phyloP scores from a whole-genome alignment of 2,797 vertebrate species.

The Pteronotus mesoamericanus region DNA sequence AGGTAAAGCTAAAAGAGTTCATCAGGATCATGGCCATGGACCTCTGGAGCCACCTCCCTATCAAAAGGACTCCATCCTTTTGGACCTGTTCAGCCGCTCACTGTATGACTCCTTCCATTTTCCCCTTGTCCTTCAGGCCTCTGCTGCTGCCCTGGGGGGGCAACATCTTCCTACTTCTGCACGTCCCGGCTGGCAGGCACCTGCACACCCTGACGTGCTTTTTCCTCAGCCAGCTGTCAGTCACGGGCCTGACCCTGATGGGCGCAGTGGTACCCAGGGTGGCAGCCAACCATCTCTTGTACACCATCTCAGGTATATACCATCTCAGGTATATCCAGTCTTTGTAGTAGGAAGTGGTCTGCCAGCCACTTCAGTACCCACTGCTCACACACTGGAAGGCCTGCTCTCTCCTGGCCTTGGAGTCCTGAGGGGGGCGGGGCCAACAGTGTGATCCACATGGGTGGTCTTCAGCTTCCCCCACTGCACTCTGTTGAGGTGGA shows the following conservation, averaged over 20 bases:
- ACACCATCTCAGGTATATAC: too few relatives aligned
- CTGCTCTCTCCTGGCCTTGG: neutral
- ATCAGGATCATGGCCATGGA: too few relatives aligned
- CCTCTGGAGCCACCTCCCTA: neutral
- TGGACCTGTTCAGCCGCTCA: constrained; percentile 51
- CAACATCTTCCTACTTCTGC: constrained; percentile 59
- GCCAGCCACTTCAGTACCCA: neutral
- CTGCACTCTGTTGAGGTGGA: constrained; percentile 28
- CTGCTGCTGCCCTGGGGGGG: constrained; percentile 26
- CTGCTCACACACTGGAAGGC: constrained; percentile 36
- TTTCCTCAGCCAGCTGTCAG: constrained; percentile 68
- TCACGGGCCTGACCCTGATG: constrained; percentile 60
- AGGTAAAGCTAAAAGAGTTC: too few relatives aligned
- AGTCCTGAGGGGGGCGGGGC: constrained; percentile 35
- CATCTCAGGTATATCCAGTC: too few relatives aligned
- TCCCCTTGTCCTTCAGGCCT: constrained; percentile 54
- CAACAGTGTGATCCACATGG: neutral
- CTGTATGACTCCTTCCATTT: constrained; percentile 37
- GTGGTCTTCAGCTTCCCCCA: constrained; percentile 37
- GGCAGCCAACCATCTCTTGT: constrained; percentile 52
- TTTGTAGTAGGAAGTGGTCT: too few relatives aligned
- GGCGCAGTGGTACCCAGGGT: constrained; percentile 68
- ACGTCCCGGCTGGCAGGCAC: constrained; percentile 29
- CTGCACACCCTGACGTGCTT: constrained; percentile 64
- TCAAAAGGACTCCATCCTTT: constrained; percentile 54